Percentiles rank a stretch among this genome's conserved stretches.
Evolutionary conservation across 2,888 invertebrate species (phyloP).

Genomic region (Watsonalla cultraria): DNA sequence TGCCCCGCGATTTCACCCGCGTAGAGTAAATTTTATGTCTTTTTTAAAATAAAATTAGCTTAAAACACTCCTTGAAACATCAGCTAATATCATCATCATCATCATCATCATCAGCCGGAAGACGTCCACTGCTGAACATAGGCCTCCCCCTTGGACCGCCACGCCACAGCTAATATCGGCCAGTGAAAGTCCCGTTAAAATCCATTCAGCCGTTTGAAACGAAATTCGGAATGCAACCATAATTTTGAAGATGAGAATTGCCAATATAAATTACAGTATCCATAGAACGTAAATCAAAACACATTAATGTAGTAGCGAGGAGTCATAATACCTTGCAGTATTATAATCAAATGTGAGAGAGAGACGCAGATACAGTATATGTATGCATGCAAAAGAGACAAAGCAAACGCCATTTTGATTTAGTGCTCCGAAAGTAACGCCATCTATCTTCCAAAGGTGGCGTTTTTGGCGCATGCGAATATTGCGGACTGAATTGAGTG

Average conservation of each 20-base stretch:
- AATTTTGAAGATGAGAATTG: conserved; percentile 22
- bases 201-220: too few relatives aligned
- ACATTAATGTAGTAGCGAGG: conserved; percentile 49
- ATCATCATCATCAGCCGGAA: too few relatives aligned
- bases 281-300: conserved; percentile 50
- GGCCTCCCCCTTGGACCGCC: too few relatives aligned
- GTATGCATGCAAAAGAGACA: conserved; percentile 19
- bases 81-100: too few relatives aligned
- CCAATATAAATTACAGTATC: conserved; percentile 24
- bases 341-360: conserved; percentile 38
- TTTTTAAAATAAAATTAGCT: too few relatives aligned
- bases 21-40: too few relatives aligned
- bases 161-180: too few relatives aligned
- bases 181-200: too few relatives aligned
- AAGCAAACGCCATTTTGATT: conserved; percentile 49
- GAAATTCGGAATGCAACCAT: too few relatives aligned
- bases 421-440: conserved; percentile 44
- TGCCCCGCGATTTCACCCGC: too few relatives aligned
- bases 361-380: conserved; percentile 16
- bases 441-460: conserved; percentile 39
- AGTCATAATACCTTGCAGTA: conserved; percentile 33
- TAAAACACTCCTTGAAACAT: too few relatives aligned
- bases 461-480: conserved; percentile 26
- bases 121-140: too few relatives aligned
- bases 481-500: not conserved